Conservation (phyloP, 2,888 invertebrate species). For the Acleris laterana region DNA sequence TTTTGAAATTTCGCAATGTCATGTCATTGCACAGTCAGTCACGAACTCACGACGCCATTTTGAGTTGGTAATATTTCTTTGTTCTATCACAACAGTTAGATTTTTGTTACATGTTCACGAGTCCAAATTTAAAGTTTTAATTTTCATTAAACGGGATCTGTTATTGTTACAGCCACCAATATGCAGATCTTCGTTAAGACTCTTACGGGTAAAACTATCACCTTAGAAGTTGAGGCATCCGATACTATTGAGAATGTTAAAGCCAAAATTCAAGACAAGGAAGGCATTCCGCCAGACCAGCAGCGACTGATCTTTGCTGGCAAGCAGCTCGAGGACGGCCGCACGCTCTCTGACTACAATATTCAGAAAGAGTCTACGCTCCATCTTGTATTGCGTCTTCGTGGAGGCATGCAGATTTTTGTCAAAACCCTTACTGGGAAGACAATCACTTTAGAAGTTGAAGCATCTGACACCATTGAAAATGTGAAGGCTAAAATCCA, state of each 20-base stretch:
- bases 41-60: constrained; percentile 68
- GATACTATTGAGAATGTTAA: constrained; percentile 73
- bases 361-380: constrained; percentile 73
- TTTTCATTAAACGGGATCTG: constrained; percentile 43
- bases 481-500: constrained; percentile 71
- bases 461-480: constrained; percentile 64
- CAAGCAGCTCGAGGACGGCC: constrained; percentile 70
- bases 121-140: constrained; percentile 53
- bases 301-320: constrained; percentile 71
- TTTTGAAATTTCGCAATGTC: constrained; percentile 12
- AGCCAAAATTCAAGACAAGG: constrained; percentile 72
- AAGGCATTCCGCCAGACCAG: constrained; percentile 72
- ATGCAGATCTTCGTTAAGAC: constrained; percentile 74
- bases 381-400: constrained; percentile 65
- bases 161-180: constrained; percentile 63
- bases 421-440: constrained; percentile 66
- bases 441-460: constrained; percentile 66
- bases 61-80: constrained; percentile 73
- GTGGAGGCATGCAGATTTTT: constrained; percentile 71
- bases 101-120: constrained; percentile 36
- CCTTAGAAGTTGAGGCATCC: constrained; percentile 65
- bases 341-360: constrained; percentile 69
- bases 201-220: constrained; percentile 70
- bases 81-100: constrained; percentile 52
- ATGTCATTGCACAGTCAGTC: constrained; percentile 14